Conservation (phyloP, 1,140 invertebrate species). For the Procambarus clarkii region DNA sequence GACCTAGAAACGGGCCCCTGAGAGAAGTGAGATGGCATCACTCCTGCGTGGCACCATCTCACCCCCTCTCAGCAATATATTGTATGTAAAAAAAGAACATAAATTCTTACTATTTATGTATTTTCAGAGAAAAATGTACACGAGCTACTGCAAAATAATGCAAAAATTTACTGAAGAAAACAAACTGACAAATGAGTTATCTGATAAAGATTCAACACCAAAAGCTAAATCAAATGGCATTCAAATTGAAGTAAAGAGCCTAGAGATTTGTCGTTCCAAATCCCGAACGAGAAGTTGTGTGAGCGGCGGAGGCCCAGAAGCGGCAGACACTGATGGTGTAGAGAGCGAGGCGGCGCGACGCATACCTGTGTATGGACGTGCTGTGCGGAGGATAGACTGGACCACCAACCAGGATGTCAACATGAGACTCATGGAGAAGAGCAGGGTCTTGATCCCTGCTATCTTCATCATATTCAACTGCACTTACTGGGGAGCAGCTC, state of each 20-base stretch:
- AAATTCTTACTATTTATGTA: too few relatives aligned
- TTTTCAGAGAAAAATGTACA: background rate
- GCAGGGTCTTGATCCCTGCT: conserved; percentile 32
- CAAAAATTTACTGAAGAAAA: background rate
- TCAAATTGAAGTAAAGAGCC: background rate
- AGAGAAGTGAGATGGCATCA: too few relatives aligned
- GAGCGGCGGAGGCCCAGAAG: background rate
- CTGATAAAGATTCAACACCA: background rate
- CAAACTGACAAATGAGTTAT: background rate
- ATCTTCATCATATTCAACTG: conserved; percentile 50
- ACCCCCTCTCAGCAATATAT: too few relatives aligned
- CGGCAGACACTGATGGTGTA: background rate
- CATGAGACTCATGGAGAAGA: conserved; percentile 33
- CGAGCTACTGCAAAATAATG: background rate
- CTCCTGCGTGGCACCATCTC: too few relatives aligned
- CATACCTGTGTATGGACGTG: conserved; percentile 13
- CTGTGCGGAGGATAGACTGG: conserved; percentile 10
- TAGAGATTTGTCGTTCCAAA: background rate
- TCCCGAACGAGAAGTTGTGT: background rate
- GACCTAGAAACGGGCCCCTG: too few relatives aligned
- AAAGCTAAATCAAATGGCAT: background rate
- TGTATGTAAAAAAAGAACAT: too few relatives aligned
- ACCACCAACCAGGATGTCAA: conserved; percentile 34
- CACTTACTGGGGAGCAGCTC: conserved; percentile 40
- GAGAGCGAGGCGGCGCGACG: background rate